Evolutionary conservation across 2,113 vertebrate genomes (phyloP).

Genomic region (Chamaea fasciata): DNA sequence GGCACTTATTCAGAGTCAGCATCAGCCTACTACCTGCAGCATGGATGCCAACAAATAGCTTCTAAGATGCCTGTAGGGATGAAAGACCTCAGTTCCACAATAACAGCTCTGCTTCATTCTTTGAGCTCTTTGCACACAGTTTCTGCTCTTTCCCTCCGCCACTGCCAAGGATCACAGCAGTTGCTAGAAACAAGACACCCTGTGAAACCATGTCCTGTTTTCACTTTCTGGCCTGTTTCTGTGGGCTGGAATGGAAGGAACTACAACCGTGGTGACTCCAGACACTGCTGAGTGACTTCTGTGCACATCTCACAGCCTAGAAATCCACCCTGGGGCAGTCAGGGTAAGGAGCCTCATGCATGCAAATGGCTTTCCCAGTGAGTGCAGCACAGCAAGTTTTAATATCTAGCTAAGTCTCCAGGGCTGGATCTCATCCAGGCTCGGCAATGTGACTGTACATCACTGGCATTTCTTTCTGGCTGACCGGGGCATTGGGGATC

Average conservation of each 20-base stretch:
- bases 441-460: not conserved
- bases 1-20: not conserved
- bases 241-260: not conserved
- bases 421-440: not conserved
- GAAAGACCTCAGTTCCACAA: not conserved
- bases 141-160: not conserved
- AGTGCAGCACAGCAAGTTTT: not conserved
- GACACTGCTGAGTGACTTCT: not conserved
- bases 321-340: not conserved
- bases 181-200: constrained; percentile 45
- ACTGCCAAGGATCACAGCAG: constrained; percentile 29
- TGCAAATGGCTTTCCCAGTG: not conserved
- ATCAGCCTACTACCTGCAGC: not conserved
- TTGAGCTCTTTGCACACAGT: not conserved
- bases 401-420: not conserved
- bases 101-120: not conserved
- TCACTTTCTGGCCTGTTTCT: not conserved
- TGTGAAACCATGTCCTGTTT: constrained; percentile 2
- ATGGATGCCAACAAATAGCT: not conserved
- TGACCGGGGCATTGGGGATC: not conserved
- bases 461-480: not conserved
- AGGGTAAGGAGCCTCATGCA: not conserved
- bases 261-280: not conserved
- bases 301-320: not conserved
- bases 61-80: not conserved